A percentile compares a stretch with the other conserved stretches of the same genome.
Conservation (phyloP, 2,888 invertebrate species). For the Gisinianus flammeolus region DNA sequence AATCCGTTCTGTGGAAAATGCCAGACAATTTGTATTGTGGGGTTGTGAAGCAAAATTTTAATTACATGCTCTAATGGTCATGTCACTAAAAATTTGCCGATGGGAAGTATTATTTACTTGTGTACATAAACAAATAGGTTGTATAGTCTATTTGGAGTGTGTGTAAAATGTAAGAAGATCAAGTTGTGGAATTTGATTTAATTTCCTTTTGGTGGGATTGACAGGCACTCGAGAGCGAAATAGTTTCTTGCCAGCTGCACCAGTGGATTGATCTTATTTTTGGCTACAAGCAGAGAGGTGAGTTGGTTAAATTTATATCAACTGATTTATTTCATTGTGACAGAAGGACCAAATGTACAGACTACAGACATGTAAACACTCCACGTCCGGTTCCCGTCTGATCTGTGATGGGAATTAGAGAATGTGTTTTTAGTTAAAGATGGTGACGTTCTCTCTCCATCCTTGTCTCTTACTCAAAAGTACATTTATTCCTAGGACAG, state of each 20-base stretch:
- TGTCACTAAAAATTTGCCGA: no score
- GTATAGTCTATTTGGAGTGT: no score
- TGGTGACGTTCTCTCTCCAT: slow-evolving; percentile 10
- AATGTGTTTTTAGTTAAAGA: slow-evolving; percentile 38
- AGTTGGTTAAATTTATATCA: slow-evolving; percentile 46
- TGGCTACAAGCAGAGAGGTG: slow-evolving; percentile 97
- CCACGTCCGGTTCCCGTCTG: slow-evolving; percentile 20
- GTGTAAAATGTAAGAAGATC: no score
- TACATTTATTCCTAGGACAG: neutral
- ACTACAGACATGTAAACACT: slow-evolving; percentile 4
- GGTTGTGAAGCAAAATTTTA: no score
- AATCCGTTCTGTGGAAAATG: neutral
- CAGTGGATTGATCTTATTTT: slow-evolving; percentile 99
- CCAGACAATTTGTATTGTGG: neutral
- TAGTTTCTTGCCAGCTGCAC: slow-evolving; percentile 98
- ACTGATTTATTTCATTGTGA: slow-evolving; percentile 36
- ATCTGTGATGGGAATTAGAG: slow-evolving; percentile 28
- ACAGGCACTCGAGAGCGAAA: slow-evolving; percentile 95
- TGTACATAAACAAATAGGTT: no score
- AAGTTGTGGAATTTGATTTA: slow-evolving; percentile 3
- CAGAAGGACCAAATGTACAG: slow-evolving; percentile 12
- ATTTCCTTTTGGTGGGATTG: slow-evolving; percentile 42
- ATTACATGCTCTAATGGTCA: neutral
- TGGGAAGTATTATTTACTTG: no score
- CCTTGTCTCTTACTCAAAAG: neutral